Evolutionary conservation across 92 coral and sea anemone genomes (phyloP), one percentile per base, ranked within the genome.

Genomic region (Porites lobata): DNA sequence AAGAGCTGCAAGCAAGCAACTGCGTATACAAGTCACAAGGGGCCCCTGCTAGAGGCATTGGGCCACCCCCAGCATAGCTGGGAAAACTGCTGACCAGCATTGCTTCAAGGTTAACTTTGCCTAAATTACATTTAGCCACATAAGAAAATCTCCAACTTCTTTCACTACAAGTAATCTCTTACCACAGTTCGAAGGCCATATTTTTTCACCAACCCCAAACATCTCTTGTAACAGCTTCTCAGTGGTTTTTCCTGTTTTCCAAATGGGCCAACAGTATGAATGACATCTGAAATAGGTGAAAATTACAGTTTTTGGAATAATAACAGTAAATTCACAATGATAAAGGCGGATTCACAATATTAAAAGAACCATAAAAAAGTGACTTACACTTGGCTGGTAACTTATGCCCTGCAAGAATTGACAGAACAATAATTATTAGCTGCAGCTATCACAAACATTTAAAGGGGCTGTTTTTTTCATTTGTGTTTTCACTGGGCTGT

Each of bases 231-330:
- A 77, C 98, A 97, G 78, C 81, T 87, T 70, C 73, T 65, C 53
- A 97, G 92, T 65, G 53, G 73, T 2, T 71, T 50, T 65, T 89
- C 88, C 14, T 90, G 75, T 85, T 94, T 88, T 50, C 99, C 98
- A 51, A 86, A 78, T 17, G 99, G 99, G 8, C 99, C 99, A 80
- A 95, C 99, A 1, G 99, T 97, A 64, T 97, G 99, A 43, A 97
- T 96, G 74, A 97, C 88, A 84, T 94, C 99, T 96, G 18, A 2
- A 70, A 62, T 3, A 65, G 13, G 15, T 56, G 61, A 10, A 20
- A 14, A 10, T 0, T 9, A 2, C 58, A 51, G 9, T 17, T 47
- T 4, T 51, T 65, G 53, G 26, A 65, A 56, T 56, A 8, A 56
- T 10, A 56, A 56, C 11, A 9, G 59, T 54, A 9, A 56, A 56